Percentiles rank a stretch among this genome's conserved stretches.
Conservation (phyloP, 1,140 invertebrate genomes). For the Mycetomoellerius zeteki region DNA sequence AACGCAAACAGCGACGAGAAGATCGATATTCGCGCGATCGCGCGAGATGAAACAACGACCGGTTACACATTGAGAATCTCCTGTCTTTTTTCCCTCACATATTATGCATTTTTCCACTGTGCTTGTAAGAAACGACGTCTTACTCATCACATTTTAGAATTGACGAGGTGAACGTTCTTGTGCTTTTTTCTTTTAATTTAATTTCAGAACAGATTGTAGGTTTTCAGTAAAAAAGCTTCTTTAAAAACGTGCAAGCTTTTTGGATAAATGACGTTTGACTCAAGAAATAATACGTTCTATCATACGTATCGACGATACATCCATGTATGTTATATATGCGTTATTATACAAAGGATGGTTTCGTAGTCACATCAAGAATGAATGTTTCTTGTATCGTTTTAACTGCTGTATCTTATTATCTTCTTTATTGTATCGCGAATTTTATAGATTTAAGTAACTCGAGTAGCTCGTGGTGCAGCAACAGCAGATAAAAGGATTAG, state of each 20-base stretch:
- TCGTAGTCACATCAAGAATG: constrained; percentile 12
- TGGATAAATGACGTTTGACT: constrained; percentile 1
- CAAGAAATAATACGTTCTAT: constrained; percentile 30
- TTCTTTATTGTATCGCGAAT: constrained; percentile 17
- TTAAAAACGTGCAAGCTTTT: not conserved
- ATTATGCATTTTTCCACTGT: no score
- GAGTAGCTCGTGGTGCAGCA: not conserved
- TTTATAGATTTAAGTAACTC: constrained; percentile 40
- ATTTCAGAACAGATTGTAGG: not conserved
- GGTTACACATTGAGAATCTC: not conserved
- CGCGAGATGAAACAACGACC: not conserved
- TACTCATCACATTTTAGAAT: not conserved
- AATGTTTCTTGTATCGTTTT: constrained; percentile 21
- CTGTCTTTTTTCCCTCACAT: not conserved
- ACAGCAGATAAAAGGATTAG: constrained; percentile 4
- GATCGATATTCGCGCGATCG: constrained; percentile 25
- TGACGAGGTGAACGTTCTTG: not conserved
- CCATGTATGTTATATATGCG: constrained; percentile 4
- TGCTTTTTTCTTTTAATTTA: not conserved
- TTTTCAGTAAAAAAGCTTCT: no score
- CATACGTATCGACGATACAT: not conserved
- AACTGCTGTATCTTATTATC: constrained; percentile 6
- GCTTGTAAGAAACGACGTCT: not conserved
- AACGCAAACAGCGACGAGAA: not conserved
- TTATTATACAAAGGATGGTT: constrained; percentile 15